Conservation (phyloP, 2,113 vertebrate genomes). For the Papio anubis region DNA sequence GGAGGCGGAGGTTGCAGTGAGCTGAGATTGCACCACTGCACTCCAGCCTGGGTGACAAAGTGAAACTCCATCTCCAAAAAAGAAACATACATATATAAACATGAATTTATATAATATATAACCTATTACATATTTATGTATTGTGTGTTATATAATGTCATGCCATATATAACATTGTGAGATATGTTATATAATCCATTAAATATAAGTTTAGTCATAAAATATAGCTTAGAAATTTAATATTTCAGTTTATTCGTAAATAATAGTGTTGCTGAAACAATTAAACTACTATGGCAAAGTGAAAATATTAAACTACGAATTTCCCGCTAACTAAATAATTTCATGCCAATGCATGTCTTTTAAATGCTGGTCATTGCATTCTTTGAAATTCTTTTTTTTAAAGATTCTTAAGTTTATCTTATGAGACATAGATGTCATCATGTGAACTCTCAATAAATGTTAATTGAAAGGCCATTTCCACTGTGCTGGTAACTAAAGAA, state of each 20-base stretch:
- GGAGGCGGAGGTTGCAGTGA: too few species aligned
- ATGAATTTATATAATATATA: slow-evolving; percentile 2
- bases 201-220: slow-evolving; percentile 2
- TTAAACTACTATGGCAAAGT: slow-evolving; percentile 10
- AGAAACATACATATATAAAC: neutral
- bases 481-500: slow-evolving; percentile 2
- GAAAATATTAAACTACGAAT: slow-evolving; percentile 38
- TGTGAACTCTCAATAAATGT: slow-evolving; percentile 18
- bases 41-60: too few species aligned
- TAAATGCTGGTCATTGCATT: neutral
- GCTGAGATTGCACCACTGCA: too few species aligned
- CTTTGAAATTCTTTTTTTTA: slow-evolving; percentile 4
- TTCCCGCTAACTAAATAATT: slow-evolving; percentile 14
- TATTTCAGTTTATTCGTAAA: slow-evolving; percentile 21
- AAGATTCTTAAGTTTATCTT: slow-evolving; percentile 12
- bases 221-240: neutral
- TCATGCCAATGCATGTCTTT: neutral
- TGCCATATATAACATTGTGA: neutral
- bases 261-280: neutral
- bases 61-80: too few species aligned
- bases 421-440: neutral
- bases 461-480: slow-evolving; percentile 13
- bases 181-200: neutral
- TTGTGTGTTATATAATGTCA: neutral
- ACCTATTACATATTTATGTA: neutral